Percentiles rank a stretch among this genome's conserved stretches.
These are phyloP conservation scores for Caloenas nicobarica DNA, from an alignment of 2,113 vertebrate species.

Conservation along the genomic window DNA sequence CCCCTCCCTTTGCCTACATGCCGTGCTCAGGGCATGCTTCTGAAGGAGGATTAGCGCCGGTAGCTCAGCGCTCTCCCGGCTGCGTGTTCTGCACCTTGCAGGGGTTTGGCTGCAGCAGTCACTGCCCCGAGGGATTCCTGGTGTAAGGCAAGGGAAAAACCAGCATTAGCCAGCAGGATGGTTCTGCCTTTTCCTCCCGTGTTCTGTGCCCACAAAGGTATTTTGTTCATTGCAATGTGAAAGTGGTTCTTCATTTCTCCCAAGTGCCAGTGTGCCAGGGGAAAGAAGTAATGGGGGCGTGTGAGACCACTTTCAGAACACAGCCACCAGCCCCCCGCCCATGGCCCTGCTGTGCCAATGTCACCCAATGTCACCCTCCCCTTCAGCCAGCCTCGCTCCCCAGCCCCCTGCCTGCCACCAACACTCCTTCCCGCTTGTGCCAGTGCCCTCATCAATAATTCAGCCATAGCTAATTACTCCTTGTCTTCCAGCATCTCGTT, in stretches of 20 bases:
- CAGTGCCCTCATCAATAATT: constrained; percentile 48
- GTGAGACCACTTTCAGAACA: background rate
- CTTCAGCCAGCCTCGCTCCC: background rate
- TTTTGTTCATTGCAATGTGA: background rate
- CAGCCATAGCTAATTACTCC: constrained; percentile 7
- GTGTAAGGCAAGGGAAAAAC: background rate
- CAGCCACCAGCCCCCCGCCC: background rate
- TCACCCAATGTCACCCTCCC: background rate
- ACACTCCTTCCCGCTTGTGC: background rate
- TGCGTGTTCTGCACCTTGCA: background rate
- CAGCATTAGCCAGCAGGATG: background rate
- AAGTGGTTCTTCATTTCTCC: background rate
- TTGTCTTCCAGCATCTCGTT: constrained; percentile 1
- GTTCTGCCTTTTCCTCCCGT: background rate
- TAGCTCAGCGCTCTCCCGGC: background rate
- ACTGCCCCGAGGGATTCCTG: background rate
- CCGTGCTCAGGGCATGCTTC: background rate
- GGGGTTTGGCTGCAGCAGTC: background rate
- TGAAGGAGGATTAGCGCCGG: background rate
- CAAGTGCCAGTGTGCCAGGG: background rate
- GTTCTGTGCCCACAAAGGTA: background rate
- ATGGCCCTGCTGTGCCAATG: fast-evolving
- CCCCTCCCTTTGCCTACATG: background rate
- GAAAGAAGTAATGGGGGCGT: background rate
- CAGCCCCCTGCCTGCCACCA: background rate